Base-by-base conservation (phyloP, 2,888 invertebrate genomes). In the Malacosoma neustria region DNA sequence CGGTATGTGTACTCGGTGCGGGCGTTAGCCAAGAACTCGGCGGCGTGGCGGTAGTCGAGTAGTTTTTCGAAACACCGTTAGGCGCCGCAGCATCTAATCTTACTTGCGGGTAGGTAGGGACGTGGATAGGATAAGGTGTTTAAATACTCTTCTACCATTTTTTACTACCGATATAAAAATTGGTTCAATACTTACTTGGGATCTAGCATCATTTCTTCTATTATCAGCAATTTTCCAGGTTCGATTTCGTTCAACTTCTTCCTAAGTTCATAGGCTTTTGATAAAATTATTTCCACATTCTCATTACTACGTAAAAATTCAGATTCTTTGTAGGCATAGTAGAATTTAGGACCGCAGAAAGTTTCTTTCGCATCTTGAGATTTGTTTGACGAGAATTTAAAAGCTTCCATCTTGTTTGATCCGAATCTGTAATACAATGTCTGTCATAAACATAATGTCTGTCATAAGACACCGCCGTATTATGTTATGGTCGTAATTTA, bases 221-320 rank as follows among this genome's bases (percentile, higher is more conserved):
- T 14, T 13, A 13, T 12, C 7, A 32, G 13, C n/a, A 29, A 30
- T 13, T 45, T 42, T 4, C 60, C 58, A 0, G 58, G 54, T 2
- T 32, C 11, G 0, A 49, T 37, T 3, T 39, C 30, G 33, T 57
- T 60, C 29, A 61, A 32, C 35, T 41, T 47, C 7, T 48, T 40
- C 12, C 57, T 45, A 11, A 61, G 38, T 36, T 60, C 49, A 36
- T 57, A 45, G 3, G 55, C 50, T 36, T 54, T 54, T 0, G 49
- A 41, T 12, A 61, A 36, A 30, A 61, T 52, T 3, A 48, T 49
- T 30, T 49, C 50, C n/a, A 61, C 45, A 35, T 60, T 51, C 1
- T 50, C 45, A 30, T 36, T 47, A 9, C 45, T 35, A n/a, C 40
- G 39, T 6, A 61, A 38, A 34, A 61, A 61, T 5, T 49, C 48